A percentile compares a stretch with the other conserved stretches of the same genome.
Conservation (phyloP, 1,140 invertebrate genomes). For the Euura lappo region DNA sequence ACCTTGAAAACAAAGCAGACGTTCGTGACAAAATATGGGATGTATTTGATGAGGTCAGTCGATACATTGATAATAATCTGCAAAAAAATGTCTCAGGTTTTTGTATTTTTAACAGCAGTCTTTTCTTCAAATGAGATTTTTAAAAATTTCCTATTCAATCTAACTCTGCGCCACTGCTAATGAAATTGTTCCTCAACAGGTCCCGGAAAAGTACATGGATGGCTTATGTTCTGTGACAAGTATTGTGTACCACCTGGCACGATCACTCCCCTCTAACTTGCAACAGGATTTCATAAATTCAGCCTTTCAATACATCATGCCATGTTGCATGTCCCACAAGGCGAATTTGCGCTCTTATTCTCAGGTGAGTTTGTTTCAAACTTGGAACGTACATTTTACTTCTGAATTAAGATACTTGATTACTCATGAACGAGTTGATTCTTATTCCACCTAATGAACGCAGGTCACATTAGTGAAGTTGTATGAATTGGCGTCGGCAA, state of each 20-base stretch:
- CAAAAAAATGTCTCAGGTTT: slow-evolving; percentile 13
- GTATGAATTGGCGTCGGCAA: slow-evolving; percentile 53
- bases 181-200: slow-evolving; percentile 39
- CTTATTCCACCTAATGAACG: slow-evolving; percentile 44
- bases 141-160: no score
- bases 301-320: slow-evolving; percentile 63
- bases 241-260: slow-evolving; percentile 59
- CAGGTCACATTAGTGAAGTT: slow-evolving; percentile 49
- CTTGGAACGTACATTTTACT: slow-evolving; percentile 37
- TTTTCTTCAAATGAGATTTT: slow-evolving; percentile 9
- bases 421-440: slow-evolving; percentile 40
- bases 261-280: slow-evolving; percentile 31
- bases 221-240: slow-evolving; percentile 62
- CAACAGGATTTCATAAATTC: slow-evolving; percentile 49
- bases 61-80: slow-evolving; percentile 26
- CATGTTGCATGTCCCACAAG: slow-evolving; percentile 81
- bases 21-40: slow-evolving; percentile 40
- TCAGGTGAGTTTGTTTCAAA: slow-evolving; percentile 62
- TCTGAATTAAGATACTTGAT: neutral
- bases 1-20: slow-evolving; percentile 31
- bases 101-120: slow-evolving; percentile 12
- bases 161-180: neutral
- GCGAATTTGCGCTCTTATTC: slow-evolving; percentile 81
- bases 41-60: slow-evolving; percentile 43
- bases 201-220: slow-evolving; percentile 55